Evolutionary conservation across 2,888 invertebrate genomes (phyloP).

Genomic region (Ctena decussata): DNA sequence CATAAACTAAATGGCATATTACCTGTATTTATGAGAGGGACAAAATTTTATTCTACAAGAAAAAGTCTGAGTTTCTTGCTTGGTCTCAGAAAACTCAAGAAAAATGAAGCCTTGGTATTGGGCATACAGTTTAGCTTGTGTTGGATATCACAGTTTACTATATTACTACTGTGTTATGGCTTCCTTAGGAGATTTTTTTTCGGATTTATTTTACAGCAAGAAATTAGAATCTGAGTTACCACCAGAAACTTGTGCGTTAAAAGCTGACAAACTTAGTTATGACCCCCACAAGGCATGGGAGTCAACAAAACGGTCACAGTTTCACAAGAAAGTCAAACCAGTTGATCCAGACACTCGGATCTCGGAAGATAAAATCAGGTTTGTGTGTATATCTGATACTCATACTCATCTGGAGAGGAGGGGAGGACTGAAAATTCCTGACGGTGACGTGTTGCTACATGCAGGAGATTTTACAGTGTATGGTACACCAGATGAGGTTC

Average conservation of each 20-base stretch:
- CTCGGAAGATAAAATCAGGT: slow-evolving; percentile 88
- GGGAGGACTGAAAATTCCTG: slow-evolving; percentile 89
- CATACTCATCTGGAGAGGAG: slow-evolving; percentile 90
- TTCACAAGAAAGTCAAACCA: slow-evolving; percentile 57
- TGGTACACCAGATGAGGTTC: slow-evolving; percentile 92
- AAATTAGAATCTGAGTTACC: background rate
- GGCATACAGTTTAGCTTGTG: background rate
- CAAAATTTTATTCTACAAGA: too few relatives aligned
- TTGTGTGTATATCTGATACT: slow-evolving; percentile 96
- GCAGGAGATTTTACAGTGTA: slow-evolving; percentile 95
- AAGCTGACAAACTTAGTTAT: slow-evolving; percentile 34
- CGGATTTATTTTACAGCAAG: background rate
- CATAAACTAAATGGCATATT: too few relatives aligned
- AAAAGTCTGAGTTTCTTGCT: too few relatives aligned
- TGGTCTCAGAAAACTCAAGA: too few relatives aligned
- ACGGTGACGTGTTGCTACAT: slow-evolving; percentile 94
- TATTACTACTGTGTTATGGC: background rate
- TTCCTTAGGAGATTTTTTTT: background rate
- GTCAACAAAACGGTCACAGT: slow-evolving; percentile 51
- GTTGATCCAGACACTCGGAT: slow-evolving; percentile 69
- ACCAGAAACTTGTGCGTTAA: background rate
- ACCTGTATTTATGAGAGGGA: too few relatives aligned
- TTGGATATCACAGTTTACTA: background rate
- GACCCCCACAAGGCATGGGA: slow-evolving; percentile 66
- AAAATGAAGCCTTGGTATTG: background rate